phyloP scores from a whole-genome alignment of 1,140 invertebrate species.

The Campoletis sonorensis region DNA sequence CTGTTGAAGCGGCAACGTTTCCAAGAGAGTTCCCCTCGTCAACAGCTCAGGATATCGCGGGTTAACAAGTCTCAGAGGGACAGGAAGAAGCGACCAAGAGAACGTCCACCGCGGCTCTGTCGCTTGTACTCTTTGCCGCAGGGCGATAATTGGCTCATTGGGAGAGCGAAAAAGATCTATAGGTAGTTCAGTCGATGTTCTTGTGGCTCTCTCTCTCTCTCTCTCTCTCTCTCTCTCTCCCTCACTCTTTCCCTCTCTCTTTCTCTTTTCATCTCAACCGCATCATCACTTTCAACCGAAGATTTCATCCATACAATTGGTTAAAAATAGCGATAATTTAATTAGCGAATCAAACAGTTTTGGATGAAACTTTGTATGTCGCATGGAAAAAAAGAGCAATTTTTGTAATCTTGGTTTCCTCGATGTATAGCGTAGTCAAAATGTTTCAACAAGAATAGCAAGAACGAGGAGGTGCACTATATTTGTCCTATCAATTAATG shows the following conservation, averaged over 20 bases:
- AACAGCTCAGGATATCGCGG: constrained; percentile 39
- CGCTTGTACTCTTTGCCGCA: background rate
- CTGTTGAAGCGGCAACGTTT: background rate
- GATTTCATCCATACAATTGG: constrained; percentile 4
- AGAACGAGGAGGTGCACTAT: background rate
- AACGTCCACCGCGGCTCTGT: background rate
- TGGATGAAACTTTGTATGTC: too few relatives aligned
- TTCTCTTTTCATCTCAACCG: background rate
- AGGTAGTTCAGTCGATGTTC: background rate
- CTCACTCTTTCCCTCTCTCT: background rate
- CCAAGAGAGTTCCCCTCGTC: background rate
- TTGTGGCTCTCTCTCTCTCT: too few relatives aligned
- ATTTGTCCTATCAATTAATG: constrained; percentile 6
- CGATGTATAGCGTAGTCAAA: background rate
- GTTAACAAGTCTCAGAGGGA: constrained; percentile 6
- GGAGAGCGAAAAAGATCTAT: constrained; percentile 29
- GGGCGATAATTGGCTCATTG: constrained; percentile 45
- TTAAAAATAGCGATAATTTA: constrained; percentile 25
- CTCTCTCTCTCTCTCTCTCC: background rate
- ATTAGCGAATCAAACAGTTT: constrained; percentile 23
- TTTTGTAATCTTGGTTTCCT: too few relatives aligned
- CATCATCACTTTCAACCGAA: background rate
- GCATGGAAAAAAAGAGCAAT: too few relatives aligned
- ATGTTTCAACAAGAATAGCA: background rate
- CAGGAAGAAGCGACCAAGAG: constrained; percentile 32